Percentiles rank a stretch among this genome's conserved stretches.
phyloP scores from a whole-genome alignment of 2,113 vertebrate species.

The Chloebia gouldiae region DNA sequence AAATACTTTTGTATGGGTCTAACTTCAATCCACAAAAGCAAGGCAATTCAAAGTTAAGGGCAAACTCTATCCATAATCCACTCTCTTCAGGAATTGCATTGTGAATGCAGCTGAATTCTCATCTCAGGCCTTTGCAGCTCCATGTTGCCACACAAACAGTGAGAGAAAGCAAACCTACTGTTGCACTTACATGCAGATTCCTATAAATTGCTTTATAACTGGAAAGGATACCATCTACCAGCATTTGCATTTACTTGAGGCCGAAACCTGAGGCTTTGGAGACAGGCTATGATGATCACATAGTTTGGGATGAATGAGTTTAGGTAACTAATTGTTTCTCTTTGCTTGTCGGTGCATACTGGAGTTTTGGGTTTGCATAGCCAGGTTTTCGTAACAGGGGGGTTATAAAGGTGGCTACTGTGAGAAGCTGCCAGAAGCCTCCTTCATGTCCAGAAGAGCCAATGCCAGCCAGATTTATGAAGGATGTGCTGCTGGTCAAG shows the following conservation, averaged over 20 bases:
- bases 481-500: background rate
- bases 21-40: conserved; percentile 42
- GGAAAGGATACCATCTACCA: background rate
- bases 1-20: conserved; percentile 50
- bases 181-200: background rate
- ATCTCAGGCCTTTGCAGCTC: background rate
- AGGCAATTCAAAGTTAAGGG: conserved; percentile 48
- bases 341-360: background rate
- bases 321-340: background rate
- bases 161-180: background rate
- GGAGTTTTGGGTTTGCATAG: background rate
- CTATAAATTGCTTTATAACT: background rate
- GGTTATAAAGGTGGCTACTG: background rate
- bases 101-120: conserved; percentile 23
- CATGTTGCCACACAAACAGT: background rate
- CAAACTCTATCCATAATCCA: background rate
- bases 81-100: background rate
- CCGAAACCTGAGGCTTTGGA: background rate
- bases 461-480: background rate
- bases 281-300: background rate
- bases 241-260: background rate
- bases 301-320: background rate
- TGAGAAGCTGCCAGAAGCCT: background rate
- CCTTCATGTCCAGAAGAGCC: background rate
- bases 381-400: background rate